Evolutionary conservation across 2,797 vertebrate genomes (phyloP).

Genomic region (Hafferia zeledoni): DNA sequence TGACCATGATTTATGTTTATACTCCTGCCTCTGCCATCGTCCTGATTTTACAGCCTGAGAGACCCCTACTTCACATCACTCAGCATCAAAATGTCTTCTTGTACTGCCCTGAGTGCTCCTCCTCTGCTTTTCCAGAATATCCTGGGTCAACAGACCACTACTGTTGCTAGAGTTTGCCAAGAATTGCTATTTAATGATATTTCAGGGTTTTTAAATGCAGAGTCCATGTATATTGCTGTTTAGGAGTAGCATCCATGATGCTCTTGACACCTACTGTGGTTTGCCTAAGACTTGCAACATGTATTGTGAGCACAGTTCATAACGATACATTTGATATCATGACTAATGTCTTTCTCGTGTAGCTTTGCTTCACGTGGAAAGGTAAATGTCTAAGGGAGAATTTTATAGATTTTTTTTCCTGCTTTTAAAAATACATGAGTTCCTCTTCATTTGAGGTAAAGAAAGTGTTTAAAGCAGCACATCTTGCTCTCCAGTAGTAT

Average conservation of each 20-base stretch:
- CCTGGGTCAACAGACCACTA: background rate
- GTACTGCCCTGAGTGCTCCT: background rate
- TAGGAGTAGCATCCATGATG: background rate
- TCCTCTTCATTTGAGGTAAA: background rate
- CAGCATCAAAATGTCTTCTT: background rate
- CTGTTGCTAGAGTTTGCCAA: background rate
- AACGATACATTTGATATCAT: background rate
- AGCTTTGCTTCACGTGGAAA: background rate
- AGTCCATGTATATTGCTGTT: background rate
- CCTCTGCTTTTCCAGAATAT: background rate
- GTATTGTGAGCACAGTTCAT: background rate
- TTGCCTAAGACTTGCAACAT: background rate
- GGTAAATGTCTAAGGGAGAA: background rate
- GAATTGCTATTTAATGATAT: background rate
- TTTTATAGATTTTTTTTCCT: background rate
- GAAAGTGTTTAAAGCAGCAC: background rate
- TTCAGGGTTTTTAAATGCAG: background rate
- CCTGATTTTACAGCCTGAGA: background rate
- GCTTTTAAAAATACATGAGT: background rate
- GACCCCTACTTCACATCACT: background rate
- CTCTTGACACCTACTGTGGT: background rate
- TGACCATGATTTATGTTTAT: background rate
- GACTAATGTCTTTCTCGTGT: background rate
- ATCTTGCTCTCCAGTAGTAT: background rate
- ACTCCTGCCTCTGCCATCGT: background rate